Evolutionary conservation across 2,888 invertebrate genomes (phyloP), one percentile per base, ranked within the genome.

Genomic region (Rhorus exstirpatorius): DNA sequence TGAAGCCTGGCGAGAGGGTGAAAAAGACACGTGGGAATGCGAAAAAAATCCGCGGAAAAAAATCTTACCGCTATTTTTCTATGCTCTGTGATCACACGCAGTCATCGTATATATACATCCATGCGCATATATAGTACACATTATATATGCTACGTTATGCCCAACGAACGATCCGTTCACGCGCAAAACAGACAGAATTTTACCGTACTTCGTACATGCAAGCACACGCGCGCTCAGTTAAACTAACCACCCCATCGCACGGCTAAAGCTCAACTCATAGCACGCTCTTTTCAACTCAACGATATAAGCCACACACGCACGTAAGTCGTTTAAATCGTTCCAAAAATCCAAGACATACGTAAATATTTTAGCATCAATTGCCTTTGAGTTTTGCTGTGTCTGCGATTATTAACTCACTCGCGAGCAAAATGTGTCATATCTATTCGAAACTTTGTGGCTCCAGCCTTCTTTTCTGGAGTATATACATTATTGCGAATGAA

Each of bases 321-420:
- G 68, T 70, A 53, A 76, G 65, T 71, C 70, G 51, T 70, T 72
- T 70, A 75, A 65, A 71, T 81, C 76, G 70, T 63, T 44, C 24
- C 41, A 14, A 63, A 70, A 70, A 70, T 49, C 24, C 38, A 65
- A 53, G 35, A 31, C 63, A 55, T 19, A 51, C 49, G 58, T 65
- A 17, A 49, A 65, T 10, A 8, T 60, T 58, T 46, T n/a, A 17
- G 14, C 17, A 53, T 49, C 49, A 68, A 70, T 68, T 75, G 44
- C 60, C 61, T 74, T 67, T 68, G 19, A 61, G 17, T 24, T 31
- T 26, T 31, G 6, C 55, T 38, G 46, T 8, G 44, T 63, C 65
- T 58, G 71, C 65, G 51, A 72, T 65, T 53, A 58, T 31, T 67
- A 31, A n/a, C 21, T n/a, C n/a, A 41, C 68, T 53, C n/a, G 35